These are phyloP conservation scores for Drosophila tristis DNA, from an alignment of 1,140 invertebrate species.

Conservation along the genomic window DNA sequence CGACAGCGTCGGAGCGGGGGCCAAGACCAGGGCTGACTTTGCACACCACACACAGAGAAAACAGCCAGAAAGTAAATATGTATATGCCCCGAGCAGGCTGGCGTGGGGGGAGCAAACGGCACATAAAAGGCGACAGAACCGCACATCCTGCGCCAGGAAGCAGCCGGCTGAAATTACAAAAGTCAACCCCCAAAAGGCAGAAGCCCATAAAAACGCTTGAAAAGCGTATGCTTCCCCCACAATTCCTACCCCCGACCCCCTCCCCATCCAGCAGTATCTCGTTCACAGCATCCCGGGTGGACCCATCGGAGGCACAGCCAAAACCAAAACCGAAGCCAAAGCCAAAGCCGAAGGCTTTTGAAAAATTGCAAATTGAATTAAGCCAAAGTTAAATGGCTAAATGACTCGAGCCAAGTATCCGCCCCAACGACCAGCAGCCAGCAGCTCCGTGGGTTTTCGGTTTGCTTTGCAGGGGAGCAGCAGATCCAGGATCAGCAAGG, in stretches of 20 bases:
- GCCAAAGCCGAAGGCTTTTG: conserved; percentile 65
- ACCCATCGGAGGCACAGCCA: conserved; percentile 12
- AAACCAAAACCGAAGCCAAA: conserved; percentile 28
- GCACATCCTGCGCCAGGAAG: conserved; percentile 78
- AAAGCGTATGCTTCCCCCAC: conserved; percentile 68
- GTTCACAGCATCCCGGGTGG: conserved; percentile 9
- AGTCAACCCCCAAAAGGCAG: conserved; percentile 74
- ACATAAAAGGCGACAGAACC: conserved; percentile 79
- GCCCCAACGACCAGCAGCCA: conserved; percentile 37
- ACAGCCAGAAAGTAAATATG: conserved; percentile 58
- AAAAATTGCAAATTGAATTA: conserved; percentile 84
- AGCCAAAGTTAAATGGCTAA: conserved; percentile 84
- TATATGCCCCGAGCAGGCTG: conserved; percentile 39
- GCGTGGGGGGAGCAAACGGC: conserved; percentile 8
- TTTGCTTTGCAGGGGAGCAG: conserved; percentile 6
- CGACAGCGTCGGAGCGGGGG: conserved; percentile 13
- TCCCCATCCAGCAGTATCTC: conserved; percentile 24
- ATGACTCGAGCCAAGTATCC: conserved; percentile 76
- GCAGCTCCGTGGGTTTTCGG: conserved; percentile 31
- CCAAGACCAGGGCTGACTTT: conserved; percentile 21
- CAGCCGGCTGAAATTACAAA: conserved; percentile 79
- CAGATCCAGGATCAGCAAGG: background rate
- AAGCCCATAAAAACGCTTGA: conserved; percentile 73
- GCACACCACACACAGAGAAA: conserved; percentile 7
- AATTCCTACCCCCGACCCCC: background rate